Evolutionary conservation across 1,140 invertebrate genomes (phyloP).

Genomic region (Drosophila leontia): DNA sequence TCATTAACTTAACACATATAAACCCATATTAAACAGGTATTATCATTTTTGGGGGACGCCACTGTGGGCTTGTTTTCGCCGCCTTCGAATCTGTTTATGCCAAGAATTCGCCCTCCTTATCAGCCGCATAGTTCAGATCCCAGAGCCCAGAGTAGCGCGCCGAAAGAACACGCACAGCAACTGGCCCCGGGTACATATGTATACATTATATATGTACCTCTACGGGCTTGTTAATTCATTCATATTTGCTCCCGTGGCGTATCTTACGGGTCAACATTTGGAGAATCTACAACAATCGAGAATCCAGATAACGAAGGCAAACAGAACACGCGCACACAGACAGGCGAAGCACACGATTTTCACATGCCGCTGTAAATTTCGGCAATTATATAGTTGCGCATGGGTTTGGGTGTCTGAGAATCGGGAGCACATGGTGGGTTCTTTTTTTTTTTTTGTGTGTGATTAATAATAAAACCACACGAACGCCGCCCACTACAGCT

Average conservation of each 20-base stretch:
- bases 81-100: constrained; percentile 22
- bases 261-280: constrained; percentile 35
- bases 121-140: constrained; percentile 42
- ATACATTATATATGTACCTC: not conserved
- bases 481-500: constrained; percentile 22
- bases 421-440: constrained; percentile 49
- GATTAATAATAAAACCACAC: constrained; percentile 48
- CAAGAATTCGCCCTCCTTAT: constrained; percentile 52
- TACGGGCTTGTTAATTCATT: constrained; percentile 35
- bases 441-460: constrained; percentile 8
- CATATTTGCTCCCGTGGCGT: constrained; percentile 18
- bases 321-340: constrained; percentile 22
- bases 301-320: constrained; percentile 27
- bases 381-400: constrained; percentile 52
- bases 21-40: no score
- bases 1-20: no score
- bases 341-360: constrained; percentile 56
- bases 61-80: constrained; percentile 48
- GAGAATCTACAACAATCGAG: constrained; percentile 23
- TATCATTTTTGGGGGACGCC: constrained; percentile 11
- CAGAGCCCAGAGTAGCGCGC: not conserved
- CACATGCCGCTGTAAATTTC: constrained; percentile 69
- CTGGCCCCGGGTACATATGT: constrained; percentile 5
- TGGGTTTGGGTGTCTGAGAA: constrained; percentile 8
- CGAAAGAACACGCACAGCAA: constrained; percentile 8